Evolutionary conservation across 37 sponge, comb jelly and placozoan genomes (phyloP), one percentile per base, ranked within the genome.

Genomic region (Agelas oroides): DNA sequence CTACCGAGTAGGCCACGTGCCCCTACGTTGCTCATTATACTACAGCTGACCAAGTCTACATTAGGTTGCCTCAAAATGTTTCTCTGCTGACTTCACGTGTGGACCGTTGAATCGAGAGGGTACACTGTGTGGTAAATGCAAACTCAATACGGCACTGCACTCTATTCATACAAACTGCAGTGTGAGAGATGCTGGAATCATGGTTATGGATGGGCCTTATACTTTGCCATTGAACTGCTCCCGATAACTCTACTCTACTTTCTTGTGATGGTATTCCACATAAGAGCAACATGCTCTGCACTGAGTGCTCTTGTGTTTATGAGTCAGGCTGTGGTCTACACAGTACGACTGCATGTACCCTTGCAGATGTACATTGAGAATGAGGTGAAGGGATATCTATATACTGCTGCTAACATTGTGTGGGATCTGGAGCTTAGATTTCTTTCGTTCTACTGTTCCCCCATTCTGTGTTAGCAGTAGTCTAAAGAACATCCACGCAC

Each of bases 361-460:
- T 46, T 46, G 46, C 46, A 46, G 6, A 46, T 46, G 46, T 46
- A 46, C 46, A 46, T 46, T 46, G 46, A 46, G 46, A 46, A 46
- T 46, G 8, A 46, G 6, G 8, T 46, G 6, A 46, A 3, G 8
- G 46, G 46, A 46, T 46, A 12, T 46, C 46, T 8, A 46, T 46
- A 46, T 8, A 46, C 46, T 12, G 46, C 6, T 82, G 0, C 32
- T 62, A 28, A 39, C 52, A 0, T 28, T 67, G 19, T 85, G 81
- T 38, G 71, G 86, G 23, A 69, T 85, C 39, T 69, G 67, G 77
- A 90, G 85, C 66, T 55, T 90, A 20, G 64, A 90, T 15, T 85
- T 90, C 71, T 81, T 90, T 67, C 38, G 80, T 24, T 11, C 30
- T 63, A 64, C 76, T 0, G 35, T 90, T 30, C 77, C 61, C 8